phyloP scores from a whole-genome alignment of 35 echinoderm and acorn worm genomes.

The Antedon bifida region DNA sequence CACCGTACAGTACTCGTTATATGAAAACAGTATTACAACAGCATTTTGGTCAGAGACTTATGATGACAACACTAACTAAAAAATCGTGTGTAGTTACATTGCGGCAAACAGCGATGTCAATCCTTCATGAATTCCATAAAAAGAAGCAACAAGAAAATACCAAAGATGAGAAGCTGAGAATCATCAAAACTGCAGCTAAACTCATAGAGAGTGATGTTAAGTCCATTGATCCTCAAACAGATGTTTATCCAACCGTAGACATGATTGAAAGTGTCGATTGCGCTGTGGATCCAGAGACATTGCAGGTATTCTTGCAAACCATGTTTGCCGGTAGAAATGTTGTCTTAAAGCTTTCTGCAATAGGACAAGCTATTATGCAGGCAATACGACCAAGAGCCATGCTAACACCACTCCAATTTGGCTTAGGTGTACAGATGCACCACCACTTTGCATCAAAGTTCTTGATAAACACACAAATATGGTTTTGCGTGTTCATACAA shows the following conservation, averaged over 20 bases:
- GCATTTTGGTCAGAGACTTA: background rate
- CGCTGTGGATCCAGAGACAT: background rate
- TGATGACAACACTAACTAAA: background rate
- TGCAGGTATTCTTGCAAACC: background rate
- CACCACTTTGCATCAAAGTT: slow-evolving; percentile 14
- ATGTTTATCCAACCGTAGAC: background rate
- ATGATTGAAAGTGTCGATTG: background rate
- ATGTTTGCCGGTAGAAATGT: background rate
- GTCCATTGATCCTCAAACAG: background rate
- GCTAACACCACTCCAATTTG: background rate
- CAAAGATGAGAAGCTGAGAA: slow-evolving; percentile 8
- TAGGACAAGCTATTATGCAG: slow-evolving; percentile 12
- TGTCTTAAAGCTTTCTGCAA: background rate
- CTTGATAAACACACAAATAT: slow-evolving; percentile 10
- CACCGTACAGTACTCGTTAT: background rate
- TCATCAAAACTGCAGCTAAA: slow-evolving; percentile 12
- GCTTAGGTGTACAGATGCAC: slow-evolving; percentile 5
- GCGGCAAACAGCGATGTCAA: background rate
- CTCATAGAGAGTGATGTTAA: slow-evolving; percentile 18
- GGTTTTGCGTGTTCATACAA: slow-evolving; percentile 7
- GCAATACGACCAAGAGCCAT: slow-evolving; percentile 7
- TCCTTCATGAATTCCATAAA: slow-evolving; percentile 19
- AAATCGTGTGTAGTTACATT: background rate
- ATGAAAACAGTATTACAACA: background rate
- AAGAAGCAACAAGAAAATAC: background rate